These are phyloP conservation scores for Drosophila rubida DNA, from an alignment of 2,888 invertebrate species.

Conservation along the genomic window DNA sequence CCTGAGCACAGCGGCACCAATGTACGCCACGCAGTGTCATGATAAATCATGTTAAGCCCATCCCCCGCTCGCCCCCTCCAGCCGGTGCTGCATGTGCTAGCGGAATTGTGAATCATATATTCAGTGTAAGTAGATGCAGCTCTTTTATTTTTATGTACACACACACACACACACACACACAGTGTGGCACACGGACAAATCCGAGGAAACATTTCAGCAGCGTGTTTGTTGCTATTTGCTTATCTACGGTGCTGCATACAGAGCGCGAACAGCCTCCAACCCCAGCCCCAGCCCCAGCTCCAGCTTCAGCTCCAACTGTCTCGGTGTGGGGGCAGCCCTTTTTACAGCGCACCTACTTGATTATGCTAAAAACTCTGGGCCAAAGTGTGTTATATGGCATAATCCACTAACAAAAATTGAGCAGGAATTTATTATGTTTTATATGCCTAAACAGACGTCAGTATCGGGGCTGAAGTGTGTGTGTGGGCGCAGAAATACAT, in stretches of 20 bases:
- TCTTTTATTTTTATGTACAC: constrained; percentile 16
- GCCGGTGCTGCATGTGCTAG: not conserved
- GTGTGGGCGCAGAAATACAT: constrained; percentile 50
- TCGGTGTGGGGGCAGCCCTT: too few species aligned
- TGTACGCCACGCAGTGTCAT: constrained; percentile 8
- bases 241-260: constrained; percentile 67
- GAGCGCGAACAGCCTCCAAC: constrained; percentile 13
- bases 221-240: constrained; percentile 23
- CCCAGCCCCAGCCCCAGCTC: too few species aligned
- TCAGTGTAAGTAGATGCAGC: constrained; percentile 52
- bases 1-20: not conserved
- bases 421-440: constrained; percentile 77
- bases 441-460: constrained; percentile 62
- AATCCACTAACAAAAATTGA: constrained; percentile 80
- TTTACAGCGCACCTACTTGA: constrained; percentile 67
- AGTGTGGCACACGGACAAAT: constrained; percentile 35
- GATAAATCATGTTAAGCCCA: constrained; percentile 42
- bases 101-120: constrained; percentile 45
- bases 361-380: constrained; percentile 74
- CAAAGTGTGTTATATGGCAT: constrained; percentile 78
- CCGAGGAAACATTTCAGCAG: constrained; percentile 44
- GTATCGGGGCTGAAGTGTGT: constrained; percentile 10
- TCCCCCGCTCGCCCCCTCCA: not conserved
- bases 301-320: too few species aligned
- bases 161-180: not conserved